Conservation (phyloP, 2,113 vertebrate species). For the Lanius ludovicianus region DNA sequence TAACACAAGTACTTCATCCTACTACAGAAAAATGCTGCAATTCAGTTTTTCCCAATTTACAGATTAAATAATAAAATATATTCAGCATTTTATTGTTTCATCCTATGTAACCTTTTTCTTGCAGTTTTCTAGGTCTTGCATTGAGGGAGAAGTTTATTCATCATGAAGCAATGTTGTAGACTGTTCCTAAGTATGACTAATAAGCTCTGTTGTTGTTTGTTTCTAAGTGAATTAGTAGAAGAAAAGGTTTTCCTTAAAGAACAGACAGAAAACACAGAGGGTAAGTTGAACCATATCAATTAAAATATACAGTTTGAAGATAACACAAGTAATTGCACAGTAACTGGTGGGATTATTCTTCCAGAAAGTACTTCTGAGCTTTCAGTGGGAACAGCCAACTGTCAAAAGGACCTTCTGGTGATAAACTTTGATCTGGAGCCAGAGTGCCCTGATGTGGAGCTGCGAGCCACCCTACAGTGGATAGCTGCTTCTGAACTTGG, state of each 20-base stretch:
- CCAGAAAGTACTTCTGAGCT: conserved; percentile 76
- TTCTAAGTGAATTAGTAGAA: conserved; percentile 83
- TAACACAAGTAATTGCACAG: not conserved
- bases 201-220: conserved; percentile 66
- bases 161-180: conserved; percentile 6
- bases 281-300: conserved; percentile 76
- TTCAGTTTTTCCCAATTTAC: not conserved
- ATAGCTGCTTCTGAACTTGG: conserved; percentile 95
- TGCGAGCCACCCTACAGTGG: conserved; percentile 91
- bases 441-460: conserved; percentile 81
- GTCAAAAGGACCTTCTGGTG: conserved; percentile 83
- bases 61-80: not conserved
- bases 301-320: not conserved
- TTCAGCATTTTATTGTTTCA: not conserved
- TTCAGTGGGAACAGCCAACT: conserved; percentile 68
- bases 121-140: conserved; percentile 36
- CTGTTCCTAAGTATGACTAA: conserved; percentile 66
- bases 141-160: conserved; percentile 46
- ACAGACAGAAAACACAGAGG: conserved; percentile 79
- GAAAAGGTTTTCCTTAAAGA: conserved; percentile 78
- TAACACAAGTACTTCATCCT: not conserved
- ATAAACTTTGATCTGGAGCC: conserved; percentile 91
- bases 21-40: not conserved
- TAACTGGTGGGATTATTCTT: conserved; percentile 56
- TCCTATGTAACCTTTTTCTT: not conserved